Conservation (phyloP, 2,888 invertebrate species). For the Boloria euphrosyne region DNA sequence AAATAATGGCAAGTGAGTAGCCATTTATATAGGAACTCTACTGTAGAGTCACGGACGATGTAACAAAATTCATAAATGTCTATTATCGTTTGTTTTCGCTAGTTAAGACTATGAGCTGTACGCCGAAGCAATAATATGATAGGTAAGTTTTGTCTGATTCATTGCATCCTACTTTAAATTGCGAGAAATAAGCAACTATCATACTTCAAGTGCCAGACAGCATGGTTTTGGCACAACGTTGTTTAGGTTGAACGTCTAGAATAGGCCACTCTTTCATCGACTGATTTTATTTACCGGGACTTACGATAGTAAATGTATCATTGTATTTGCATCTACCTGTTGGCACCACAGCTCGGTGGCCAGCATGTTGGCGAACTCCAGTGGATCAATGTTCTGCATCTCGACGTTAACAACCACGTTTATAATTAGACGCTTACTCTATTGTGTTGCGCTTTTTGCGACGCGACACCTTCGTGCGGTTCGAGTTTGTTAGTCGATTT, state of each 20-base stretch:
- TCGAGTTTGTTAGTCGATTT: constrained; percentile 80
- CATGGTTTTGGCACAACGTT: constrained; percentile 41
- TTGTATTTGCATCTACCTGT: constrained; percentile 81
- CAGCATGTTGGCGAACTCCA: constrained; percentile 92
- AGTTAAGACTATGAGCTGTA: constrained; percentile 19
- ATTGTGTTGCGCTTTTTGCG: constrained; percentile 82
- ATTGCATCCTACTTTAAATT: constrained; percentile 35
- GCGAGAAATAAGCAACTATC: constrained; percentile 20
- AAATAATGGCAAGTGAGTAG: too few species aligned
- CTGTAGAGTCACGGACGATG: neutral
- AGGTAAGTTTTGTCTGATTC: constrained; percentile 35
- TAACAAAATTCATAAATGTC: constrained; percentile 2
- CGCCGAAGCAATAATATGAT: constrained; percentile 30
- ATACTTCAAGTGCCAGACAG: constrained; percentile 37
- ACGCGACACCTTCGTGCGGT: constrained; percentile 79
- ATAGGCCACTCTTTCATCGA: constrained; percentile 10
- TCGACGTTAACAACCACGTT: constrained; percentile 69
- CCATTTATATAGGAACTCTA: too few species aligned
- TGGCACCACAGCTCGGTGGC: constrained; percentile 93
- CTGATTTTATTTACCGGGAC: constrained; percentile 8
- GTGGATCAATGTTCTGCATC: constrained; percentile 87
- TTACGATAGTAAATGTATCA: constrained; percentile 6
- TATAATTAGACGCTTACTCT: constrained; percentile 82
- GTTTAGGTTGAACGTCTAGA: constrained; percentile 22
- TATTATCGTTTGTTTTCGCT: constrained; percentile 18